Evolutionary conservation across 2,797 vertebrate species (phyloP).

Genomic region (Enteromius paludinosus): DNA sequence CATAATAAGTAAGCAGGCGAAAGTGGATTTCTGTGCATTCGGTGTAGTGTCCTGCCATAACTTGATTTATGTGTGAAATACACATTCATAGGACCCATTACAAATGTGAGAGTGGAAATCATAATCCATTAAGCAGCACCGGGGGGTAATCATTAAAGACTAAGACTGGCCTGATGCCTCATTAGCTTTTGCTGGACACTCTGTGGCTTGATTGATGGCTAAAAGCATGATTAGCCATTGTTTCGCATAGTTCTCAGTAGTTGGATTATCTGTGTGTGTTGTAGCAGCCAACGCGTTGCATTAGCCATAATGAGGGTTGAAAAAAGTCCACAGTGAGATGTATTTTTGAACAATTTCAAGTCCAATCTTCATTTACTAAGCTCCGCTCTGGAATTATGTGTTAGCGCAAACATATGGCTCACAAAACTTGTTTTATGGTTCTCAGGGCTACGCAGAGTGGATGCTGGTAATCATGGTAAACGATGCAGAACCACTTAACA

Average conservation of each 20-base stretch:
- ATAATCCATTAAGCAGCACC: slow-evolving; percentile 66
- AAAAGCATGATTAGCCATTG: slow-evolving; percentile 66
- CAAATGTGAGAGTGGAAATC: slow-evolving; percentile 63
- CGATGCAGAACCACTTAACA: slow-evolving; percentile 64
- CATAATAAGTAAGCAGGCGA: slow-evolving; percentile 33
- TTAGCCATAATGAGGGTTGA: slow-evolving; percentile 40
- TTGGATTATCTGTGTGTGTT: slow-evolving; percentile 66
- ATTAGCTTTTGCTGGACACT: slow-evolving; percentile 68
- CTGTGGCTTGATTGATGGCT: slow-evolving; percentile 70
- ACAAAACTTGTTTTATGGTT: slow-evolving; percentile 56
- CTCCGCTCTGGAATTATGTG: slow-evolving; percentile 38
- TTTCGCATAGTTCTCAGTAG: slow-evolving; percentile 67
- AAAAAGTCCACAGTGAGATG: slow-evolving; percentile 24
- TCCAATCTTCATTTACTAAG: slow-evolving; percentile 29
- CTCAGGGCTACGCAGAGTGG: slow-evolving; percentile 49
- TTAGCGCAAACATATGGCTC: slow-evolving; percentile 63
- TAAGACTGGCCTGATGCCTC: slow-evolving; percentile 64
- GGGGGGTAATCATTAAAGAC: slow-evolving; percentile 62
- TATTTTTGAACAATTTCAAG: slow-evolving; percentile 29
- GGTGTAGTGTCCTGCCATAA: slow-evolving; percentile 40
- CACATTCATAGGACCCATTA: slow-evolving; percentile 59
- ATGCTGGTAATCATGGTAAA: slow-evolving; percentile 70
- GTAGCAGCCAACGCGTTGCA: slow-evolving; percentile 59
- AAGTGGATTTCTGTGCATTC: slow-evolving; percentile 36
- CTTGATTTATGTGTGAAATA: slow-evolving; percentile 52